Base-by-base conservation (phyloP, 2,113 vertebrate genomes). In the Xiphophorus hellerii region DNA sequence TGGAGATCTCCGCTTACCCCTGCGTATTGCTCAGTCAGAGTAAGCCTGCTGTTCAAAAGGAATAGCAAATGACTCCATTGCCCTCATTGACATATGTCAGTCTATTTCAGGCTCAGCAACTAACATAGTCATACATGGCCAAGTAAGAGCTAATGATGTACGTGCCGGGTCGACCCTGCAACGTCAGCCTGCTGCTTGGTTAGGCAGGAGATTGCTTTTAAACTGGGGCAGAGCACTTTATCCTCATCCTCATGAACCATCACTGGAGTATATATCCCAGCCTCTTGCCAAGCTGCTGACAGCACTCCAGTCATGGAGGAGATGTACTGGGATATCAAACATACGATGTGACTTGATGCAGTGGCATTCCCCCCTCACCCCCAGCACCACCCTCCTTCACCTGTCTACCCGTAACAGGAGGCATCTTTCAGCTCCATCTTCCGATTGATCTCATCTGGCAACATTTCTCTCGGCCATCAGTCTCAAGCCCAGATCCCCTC, bases 51-150 rank as follows among this genome's bases (percentile, higher is more conserved):
- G 73, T 87, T 93, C 89, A 83, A 78, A 87, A 78, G 86, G 85
- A 93, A 87, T 84, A 82, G 85, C 69, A 85, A 88, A 92, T 83
- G 85, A 85, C 91, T 85, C 79, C 54, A 62, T 82, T 88, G 88
- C 82, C 86, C 88, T 89, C 88, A 84, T 88, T 88, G 89, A 92
- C 88, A 79, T 78, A 73, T 88, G 89, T 87, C 92, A 83, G 87
- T 93, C 91, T 92, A 92, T 92, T 92, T 92, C 88, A 86, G 88
- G 84, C 89, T 61, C 86, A 17, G 66, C 74, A 29, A 77, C 84
- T 81, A 82, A 84, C 76, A 61, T 78, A 77, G 77, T 86, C 88
- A 82, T 80, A 86, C 88, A 85, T 89, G 85, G 81, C 79, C 80
- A 92, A 86, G 83, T 83, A 76, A 80, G 84, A 88, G 44, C 81